Conservation (phyloP, 2,797 vertebrate genomes). For the Chaetophractus vellerosus region DNA sequence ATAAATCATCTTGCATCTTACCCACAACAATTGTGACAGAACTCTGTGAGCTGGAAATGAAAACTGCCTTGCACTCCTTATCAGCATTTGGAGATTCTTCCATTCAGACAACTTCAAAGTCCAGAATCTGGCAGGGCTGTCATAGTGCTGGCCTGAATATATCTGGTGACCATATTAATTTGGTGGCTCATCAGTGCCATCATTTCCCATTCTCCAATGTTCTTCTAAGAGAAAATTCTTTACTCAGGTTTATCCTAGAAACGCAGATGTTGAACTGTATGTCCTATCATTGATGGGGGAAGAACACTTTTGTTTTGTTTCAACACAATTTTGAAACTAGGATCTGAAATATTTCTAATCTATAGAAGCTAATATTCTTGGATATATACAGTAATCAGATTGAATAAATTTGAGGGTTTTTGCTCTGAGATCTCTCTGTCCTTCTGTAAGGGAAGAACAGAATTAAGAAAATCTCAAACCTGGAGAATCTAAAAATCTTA, state of each 20-base stretch:
- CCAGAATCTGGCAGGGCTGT: conserved; percentile 86
- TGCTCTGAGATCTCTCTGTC: conserved; percentile 93
- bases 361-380: conserved; percentile 95
- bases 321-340: conserved; percentile 96
- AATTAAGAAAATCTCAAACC: conserved; percentile 94
- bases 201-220: conserved; percentile 90
- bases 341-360: conserved; percentile 94
- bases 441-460: conserved; percentile 97
- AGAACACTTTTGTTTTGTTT: conserved; percentile 93
- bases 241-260: conserved; percentile 93
- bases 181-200: conserved; percentile 90
- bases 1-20: conserved; percentile 87
- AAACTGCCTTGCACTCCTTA: conserved; percentile 82
- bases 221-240: conserved; percentile 90
- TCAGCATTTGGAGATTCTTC: conserved; percentile 87
- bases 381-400: conserved; percentile 97
- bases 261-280: conserved; percentile 93
- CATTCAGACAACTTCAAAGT: conserved; percentile 85
- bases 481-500: conserved; percentile 94
- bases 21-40: conserved; percentile 86
- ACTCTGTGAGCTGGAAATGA: conserved; percentile 85
- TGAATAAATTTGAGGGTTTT: conserved; percentile 95
- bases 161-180: conserved; percentile 85
- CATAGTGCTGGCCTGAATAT: conserved; percentile 83
- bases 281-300: conserved; percentile 93